Evolutionary conservation across 64 coral and sea anemone genomes (phyloP), one percentile per base, ranked within the genome.

Genomic region (Actinia equina): DNA sequence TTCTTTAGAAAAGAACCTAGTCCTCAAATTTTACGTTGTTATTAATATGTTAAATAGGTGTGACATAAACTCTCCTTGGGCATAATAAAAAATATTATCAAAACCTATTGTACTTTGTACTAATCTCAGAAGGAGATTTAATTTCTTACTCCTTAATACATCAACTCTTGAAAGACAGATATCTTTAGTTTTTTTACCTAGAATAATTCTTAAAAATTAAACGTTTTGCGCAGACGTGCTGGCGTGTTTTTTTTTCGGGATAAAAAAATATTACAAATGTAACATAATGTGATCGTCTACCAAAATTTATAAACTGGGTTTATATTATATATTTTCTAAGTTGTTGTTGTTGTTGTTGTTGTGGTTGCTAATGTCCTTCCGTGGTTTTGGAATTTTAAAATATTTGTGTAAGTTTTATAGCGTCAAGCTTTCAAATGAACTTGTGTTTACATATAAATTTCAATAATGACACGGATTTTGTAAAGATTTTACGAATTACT

Each of bases 311-410:
- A 57, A 57, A 57, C 55, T 13, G 7, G 55, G 55, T 57, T 57
- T 13, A 57, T 12, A 57, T 2, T n/a, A n/a, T 57, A 37, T 57
- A 8, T 57, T 57, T 57, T 57, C 1, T 57, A 57, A 57, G 55
- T 57, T 57, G 55, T 57, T 16, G 22, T 30, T 74, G 69, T 74
- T 74, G 69, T 42, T 74, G 69, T 10, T 41, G 37, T 37, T 41
- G 69, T 74, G 69, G 69, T 74, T 74, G 69, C 69, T 30, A 74
- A 74, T 74, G 69, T 74, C 20, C 46, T 74, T 65, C 5, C 62
- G 69, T 13, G 69, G 69, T 74, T 74, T 74, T 25, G 26, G 7
- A 74, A 7, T 74, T 74, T 69, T 74, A 1, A 74, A 74, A 74
- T 27, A 41, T 74, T 74, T 74, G n/a, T 41, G 69, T 41, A 27